phyloP scores from a whole-genome alignment of 2,888 invertebrate genomes.

The Gymnosoma rotundatum region DNA sequence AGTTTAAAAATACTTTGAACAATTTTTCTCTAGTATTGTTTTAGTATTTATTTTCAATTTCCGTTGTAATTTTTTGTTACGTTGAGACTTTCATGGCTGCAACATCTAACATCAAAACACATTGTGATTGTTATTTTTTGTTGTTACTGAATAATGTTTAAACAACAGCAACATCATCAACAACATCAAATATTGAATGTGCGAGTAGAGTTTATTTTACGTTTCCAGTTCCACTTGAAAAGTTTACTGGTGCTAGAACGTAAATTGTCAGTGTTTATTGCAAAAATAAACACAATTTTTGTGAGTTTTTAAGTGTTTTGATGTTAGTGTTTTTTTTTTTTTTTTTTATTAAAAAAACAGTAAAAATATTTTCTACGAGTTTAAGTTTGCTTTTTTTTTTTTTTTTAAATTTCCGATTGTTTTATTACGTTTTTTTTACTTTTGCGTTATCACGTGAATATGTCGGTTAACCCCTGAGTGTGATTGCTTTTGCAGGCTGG shows the following conservation, averaged over 20 bases:
- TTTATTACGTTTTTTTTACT: slow-evolving; percentile 49
- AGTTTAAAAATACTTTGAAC: not conserved
- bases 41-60: slow-evolving; percentile 33
- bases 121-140: slow-evolving; percentile 45
- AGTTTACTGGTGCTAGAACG: slow-evolving; percentile 69
- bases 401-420: slow-evolving; percentile 67
- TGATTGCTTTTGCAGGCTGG: not conserved
- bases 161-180: slow-evolving; percentile 51
- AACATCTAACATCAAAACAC: slow-evolving; percentile 32
- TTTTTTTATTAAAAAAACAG: slow-evolving; percentile 27
- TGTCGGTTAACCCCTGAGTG: slow-evolving; percentile 30
- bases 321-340: not conserved
- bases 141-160: slow-evolving; percentile 59
- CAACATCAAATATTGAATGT: slow-evolving; percentile 45
- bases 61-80: slow-evolving; percentile 12
- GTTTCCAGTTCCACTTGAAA: slow-evolving; percentile 73
- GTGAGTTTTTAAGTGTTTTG: slow-evolving; percentile 37
- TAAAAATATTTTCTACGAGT: slow-evolving; percentile 17
- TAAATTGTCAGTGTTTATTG: slow-evolving; percentile 72
- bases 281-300: slow-evolving; percentile 34
- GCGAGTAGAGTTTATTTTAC: slow-evolving; percentile 69
- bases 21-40: not conserved
- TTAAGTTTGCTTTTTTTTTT: slow-evolving; percentile 49
- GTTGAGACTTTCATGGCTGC: slow-evolving; percentile 28
- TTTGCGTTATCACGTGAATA: not conserved